Base-by-base conservation (phyloP, 2,888 invertebrate species). In the Thecophora atra region DNA sequence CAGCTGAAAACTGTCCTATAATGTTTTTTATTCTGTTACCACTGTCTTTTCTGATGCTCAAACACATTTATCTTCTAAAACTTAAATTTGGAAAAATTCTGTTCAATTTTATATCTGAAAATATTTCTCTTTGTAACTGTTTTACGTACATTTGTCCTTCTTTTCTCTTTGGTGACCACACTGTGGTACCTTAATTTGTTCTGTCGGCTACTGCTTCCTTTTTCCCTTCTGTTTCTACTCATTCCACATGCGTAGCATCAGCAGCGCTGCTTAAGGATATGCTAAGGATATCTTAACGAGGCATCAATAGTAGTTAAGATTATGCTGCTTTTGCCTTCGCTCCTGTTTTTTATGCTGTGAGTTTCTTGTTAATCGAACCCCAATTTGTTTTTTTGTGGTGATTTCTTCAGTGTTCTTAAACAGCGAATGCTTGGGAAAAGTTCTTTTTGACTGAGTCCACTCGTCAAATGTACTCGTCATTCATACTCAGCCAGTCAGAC, bases 281-380 rank as follows among this genome's bases (percentile, higher is more conserved):
- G 73, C 73, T 70, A 70, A 72, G 72, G 72, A 73, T 73, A 73
- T 73, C 73, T 66, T 65, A 73, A 73, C 58, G 73, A 66, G 66
- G 70, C 70, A 73, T 73, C 73, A 70, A 73, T 70, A 66, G 73
- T 66, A 70, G 73, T 73, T 70, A 73, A 73, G 73, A 73, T 73
- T 66, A 70, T 73, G 70, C 70, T 66, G 21, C 19, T 70, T 28
- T 42, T 42, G 37, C 21, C 28, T 21, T 52, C 60, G 37, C 62
- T 65, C 21, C 26, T 51, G 62, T 30, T 44, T 47, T 51, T 70
- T 51, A 19, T 47, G 28, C 28, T 70, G 60, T 70, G 30, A 52
- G n/a, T 65, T 21, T 51, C 47, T 28, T 37, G 19, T 28, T 67
- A 30, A 58, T 26, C 26, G 13, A 44, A 15, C 21, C 26, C 15